A percentile compares a stretch with the other conserved stretches of the same genome.
phyloP scores from a whole-genome alignment of 2,797 vertebrate species.

The Cottoperca gobio region DNA sequence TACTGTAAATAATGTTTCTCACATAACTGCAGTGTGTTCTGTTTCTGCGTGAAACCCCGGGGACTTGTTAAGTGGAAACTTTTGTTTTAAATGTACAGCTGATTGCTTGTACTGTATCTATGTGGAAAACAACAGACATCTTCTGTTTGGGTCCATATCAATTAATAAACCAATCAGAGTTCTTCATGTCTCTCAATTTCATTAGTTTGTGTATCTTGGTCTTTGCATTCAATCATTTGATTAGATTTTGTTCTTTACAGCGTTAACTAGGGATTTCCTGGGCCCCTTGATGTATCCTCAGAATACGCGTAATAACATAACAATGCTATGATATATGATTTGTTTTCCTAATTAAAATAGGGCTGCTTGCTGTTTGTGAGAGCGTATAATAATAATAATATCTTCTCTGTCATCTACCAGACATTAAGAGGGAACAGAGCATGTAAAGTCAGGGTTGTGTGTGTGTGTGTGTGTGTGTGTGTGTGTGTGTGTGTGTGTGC shows the following conservation, averaged over 20 bases:
- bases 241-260: not conserved
- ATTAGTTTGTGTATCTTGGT: not conserved
- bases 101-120: not conserved
- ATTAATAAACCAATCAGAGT: not conserved
- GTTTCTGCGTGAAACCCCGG: not conserved
- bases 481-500: not conserved
- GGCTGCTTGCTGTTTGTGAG: no score
- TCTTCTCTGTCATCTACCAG: no score
- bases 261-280: no score
- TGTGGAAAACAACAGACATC: not conserved
- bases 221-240: not conserved
- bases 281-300: no score
- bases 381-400: no score
- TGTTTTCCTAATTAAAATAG: no score
- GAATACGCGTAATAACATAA: no score
- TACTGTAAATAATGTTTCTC: conserved; percentile 20
- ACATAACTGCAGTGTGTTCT: not conserved
- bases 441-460: not conserved
- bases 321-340: no score
- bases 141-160: not conserved
- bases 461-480: not conserved
- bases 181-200: not conserved
- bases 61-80: not conserved
- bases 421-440: no score
- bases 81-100: not conserved